phyloP scores from a whole-genome alignment of 1,140 invertebrate species.

The Drosophila micromelanica region DNA sequence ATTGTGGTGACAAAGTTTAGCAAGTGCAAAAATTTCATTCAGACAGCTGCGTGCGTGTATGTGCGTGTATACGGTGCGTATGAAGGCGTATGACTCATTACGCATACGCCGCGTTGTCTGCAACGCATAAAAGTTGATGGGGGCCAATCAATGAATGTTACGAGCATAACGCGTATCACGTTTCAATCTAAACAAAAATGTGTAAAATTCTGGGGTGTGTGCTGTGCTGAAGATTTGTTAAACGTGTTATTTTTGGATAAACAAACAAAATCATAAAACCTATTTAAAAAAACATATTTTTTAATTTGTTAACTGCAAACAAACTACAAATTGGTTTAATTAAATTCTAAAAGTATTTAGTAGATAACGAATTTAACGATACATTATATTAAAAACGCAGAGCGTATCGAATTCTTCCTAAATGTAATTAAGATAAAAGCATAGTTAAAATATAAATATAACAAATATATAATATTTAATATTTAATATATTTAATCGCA shows the following conservation, averaged over 20 bases:
- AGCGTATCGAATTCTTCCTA: too few species aligned
- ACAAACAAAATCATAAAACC: too few species aligned
- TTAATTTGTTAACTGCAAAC: too few species aligned
- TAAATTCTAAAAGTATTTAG: too few species aligned
- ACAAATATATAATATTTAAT: too few species aligned
- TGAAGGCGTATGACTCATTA: constrained; percentile 50
- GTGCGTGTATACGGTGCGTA: constrained; percentile 40
- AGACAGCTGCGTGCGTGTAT: constrained; percentile 51
- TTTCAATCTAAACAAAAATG: constrained; percentile 13
- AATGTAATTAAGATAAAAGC: too few species aligned
- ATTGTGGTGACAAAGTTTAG: constrained; percentile 28
- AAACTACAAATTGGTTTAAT: too few species aligned
- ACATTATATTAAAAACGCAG: too few species aligned
- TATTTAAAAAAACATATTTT: too few species aligned
- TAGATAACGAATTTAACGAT: too few species aligned
- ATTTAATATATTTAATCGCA: too few species aligned
- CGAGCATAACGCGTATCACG: neutral
- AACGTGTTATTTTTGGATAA: neutral
- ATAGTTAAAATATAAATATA: too few species aligned
- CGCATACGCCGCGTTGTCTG: constrained; percentile 71
- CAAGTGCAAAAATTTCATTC: constrained; percentile 53
- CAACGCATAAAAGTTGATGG: constrained; percentile 26
- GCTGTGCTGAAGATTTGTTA: neutral
- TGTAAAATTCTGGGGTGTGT: neutral
- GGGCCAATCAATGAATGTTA: constrained; percentile 23